These are phyloP conservation scores for Caenorhabditis sp. DNA, from an alignment of 2,888 invertebrate genomes.

Conservation along the genomic window DNA sequence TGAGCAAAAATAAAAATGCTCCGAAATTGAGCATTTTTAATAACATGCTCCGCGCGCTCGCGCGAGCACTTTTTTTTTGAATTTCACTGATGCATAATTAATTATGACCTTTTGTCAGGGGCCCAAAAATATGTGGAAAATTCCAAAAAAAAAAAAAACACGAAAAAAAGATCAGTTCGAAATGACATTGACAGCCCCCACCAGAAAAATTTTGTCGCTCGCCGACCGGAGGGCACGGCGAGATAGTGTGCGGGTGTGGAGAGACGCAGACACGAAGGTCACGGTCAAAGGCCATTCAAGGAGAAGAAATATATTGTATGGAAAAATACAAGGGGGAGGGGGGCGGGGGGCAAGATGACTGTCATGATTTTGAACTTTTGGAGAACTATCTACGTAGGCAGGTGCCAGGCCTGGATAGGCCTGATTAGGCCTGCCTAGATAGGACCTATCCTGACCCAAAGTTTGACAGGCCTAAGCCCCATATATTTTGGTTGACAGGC, in stretches of 20 bases:
- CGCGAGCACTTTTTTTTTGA: background rate
- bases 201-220: background rate
- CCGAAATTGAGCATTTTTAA: background rate
- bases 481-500: no score
- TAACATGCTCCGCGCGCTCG: no score
- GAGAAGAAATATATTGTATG: background rate
- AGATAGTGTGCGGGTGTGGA: background rate
- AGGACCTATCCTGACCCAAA: no score
- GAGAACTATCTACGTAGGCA: background rate
- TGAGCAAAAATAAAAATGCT: no score
- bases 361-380: background rate
- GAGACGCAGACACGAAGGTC: conserved; percentile 2
- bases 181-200: background rate
- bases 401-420: no score
- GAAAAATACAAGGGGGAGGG: background rate
- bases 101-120: no score
- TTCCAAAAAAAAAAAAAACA: background rate
- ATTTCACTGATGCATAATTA: background rate
- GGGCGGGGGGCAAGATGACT: no score
- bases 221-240: background rate
- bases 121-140: background rate
- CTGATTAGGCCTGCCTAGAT: no score
- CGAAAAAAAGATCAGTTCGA: background rate
- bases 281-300: conserved; percentile 9
- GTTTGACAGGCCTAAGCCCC: no score